Conservation (phyloP, 2,797 vertebrate genomes). For the Anguilla anguilla region DNA sequence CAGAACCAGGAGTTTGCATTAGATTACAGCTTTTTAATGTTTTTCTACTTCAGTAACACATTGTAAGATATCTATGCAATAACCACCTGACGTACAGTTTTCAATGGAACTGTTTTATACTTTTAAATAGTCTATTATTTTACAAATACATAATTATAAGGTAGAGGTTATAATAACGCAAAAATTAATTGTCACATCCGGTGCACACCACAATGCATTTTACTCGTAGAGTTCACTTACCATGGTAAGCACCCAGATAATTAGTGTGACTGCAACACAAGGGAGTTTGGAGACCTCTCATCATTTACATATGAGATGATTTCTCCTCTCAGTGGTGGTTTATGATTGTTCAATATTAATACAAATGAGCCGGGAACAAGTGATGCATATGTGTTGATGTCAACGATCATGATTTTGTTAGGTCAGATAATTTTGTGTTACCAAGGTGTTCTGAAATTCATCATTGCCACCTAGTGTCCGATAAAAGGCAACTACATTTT, state of each 20-base stretch:
- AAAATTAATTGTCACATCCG: neutral
- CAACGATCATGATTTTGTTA: no score
- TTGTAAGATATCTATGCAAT: neutral
- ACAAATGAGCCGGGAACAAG: neutral
- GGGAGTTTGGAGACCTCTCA: neutral
- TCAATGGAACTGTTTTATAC: neutral
- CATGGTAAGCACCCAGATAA: neutral
- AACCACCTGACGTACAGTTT: neutral
- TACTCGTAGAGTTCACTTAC: neutral
- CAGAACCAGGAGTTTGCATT: neutral
- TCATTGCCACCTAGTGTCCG: slow-evolving; percentile 69
- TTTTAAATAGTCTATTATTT: neutral
- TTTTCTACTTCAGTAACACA: neutral
- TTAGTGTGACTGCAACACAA: neutral
- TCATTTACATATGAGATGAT: neutral
- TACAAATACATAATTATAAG: neutral
- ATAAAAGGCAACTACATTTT: neutral
- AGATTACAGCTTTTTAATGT: neutral
- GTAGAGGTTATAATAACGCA: neutral
- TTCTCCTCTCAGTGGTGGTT: neutral
- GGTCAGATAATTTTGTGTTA: slow-evolving; percentile 9
- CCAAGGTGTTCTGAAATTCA: slow-evolving; percentile 35
- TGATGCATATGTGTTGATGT: neutral
- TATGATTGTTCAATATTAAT: neutral
- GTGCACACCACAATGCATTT: neutral